Percentiles rank a stretch among this genome's conserved stretches.
These are phyloP conservation scores for Dasyprocta punctata DNA, from an alignment of 2,113 vertebrate species.

Conservation along the genomic window DNA sequence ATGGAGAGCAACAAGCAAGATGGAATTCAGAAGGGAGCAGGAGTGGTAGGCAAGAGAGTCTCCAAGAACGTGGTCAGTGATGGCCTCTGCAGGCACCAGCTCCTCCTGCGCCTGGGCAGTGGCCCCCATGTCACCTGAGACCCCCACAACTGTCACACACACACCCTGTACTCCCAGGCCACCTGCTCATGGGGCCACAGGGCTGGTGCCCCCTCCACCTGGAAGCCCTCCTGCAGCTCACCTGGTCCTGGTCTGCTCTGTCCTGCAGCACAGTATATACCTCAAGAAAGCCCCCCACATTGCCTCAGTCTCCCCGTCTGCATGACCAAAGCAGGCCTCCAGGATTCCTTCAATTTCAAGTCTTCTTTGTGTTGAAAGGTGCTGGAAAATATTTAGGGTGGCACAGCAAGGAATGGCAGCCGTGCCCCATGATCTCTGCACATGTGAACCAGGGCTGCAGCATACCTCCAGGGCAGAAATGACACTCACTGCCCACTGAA, in stretches of 20 bases:
- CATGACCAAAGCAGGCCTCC: not conserved
- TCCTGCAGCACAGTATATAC: too few relatives aligned
- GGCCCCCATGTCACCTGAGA: not conserved
- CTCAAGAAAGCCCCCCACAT: not conserved
- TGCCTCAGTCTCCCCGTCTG: not conserved
- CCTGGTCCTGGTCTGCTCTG: not conserved
- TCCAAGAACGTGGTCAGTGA: not conserved
- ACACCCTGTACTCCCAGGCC: not conserved
- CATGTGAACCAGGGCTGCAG: not conserved
- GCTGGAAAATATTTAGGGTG: not conserved
- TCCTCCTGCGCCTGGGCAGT: not conserved
- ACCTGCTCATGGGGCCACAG: too few relatives aligned
- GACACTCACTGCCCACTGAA: not conserved
- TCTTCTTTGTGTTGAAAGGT: not conserved
- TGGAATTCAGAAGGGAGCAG: not conserved
- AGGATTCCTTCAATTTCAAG: not conserved
- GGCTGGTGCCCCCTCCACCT: not conserved
- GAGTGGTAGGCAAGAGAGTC: not conserved
- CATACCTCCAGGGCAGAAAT: not conserved
- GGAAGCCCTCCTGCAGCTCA: not conserved
- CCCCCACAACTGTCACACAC: not conserved
- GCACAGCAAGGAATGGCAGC: not conserved
- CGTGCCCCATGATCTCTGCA: too few relatives aligned
- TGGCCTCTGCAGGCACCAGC: not conserved
- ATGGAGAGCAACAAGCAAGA: not conserved